Percentiles rank a stretch among this genome's conserved stretches.
These are phyloP conservation scores for Upupa epops DNA, from an alignment of 2,113 vertebrate species.

Conservation along the genomic window DNA sequence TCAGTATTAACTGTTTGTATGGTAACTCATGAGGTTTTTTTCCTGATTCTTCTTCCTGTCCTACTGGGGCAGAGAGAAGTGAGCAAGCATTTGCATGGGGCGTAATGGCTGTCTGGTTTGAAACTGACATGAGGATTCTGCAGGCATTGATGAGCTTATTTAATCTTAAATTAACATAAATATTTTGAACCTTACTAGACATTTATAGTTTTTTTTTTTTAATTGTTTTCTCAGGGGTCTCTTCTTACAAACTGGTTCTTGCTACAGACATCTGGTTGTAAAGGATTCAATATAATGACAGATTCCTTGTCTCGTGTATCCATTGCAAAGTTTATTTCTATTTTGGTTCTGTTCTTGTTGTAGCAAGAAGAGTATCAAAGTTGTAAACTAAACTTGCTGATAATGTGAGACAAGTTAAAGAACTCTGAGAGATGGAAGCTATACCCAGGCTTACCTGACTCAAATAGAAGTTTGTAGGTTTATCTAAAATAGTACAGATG, in stretches of 20 bases:
- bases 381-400: background rate
- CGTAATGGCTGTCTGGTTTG: background rate
- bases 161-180: background rate
- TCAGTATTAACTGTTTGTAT: background rate
- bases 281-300: background rate
- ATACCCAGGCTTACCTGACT: background rate
- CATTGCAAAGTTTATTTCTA: background rate
- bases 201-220: accelerated
- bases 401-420: background rate
- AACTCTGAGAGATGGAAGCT: background rate
- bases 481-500: background rate
- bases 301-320: background rate
- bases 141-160: background rate
- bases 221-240: background rate
- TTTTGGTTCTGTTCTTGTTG: background rate
- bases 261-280: background rate
- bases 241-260: background rate
- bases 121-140: background rate
- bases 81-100: background rate
- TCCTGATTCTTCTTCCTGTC: background rate
- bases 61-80: background rate
- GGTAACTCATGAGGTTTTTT: background rate
- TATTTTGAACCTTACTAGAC: background rate
- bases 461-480: background rate
- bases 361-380: background rate